Conservation (phyloP, 1,140 invertebrate genomes). For the Drosophila obscura region DNA sequence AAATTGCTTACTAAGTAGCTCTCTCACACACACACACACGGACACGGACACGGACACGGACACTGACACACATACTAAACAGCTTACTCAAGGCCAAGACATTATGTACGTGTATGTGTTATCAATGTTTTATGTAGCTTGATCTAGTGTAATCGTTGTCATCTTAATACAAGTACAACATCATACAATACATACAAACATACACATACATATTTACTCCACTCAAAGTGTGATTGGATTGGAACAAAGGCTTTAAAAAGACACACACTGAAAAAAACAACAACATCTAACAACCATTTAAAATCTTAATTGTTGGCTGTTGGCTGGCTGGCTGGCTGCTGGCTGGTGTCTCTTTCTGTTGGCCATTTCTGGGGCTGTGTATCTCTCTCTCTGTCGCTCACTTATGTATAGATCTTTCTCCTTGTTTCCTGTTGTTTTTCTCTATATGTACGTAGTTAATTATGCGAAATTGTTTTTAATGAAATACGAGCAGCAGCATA, state of each 20-base stretch:
- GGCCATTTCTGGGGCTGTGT: slow-evolving; percentile 25
- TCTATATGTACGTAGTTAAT: slow-evolving; percentile 54
- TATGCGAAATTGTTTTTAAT: slow-evolving; percentile 27
- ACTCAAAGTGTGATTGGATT: slow-evolving; percentile 48
- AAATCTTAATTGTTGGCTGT: neutral
- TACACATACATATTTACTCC: slow-evolving; percentile 26
- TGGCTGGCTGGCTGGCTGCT: slow-evolving; percentile 13
- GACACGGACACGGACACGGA: slow-evolving; percentile 1
- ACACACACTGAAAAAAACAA: neutral
- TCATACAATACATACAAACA: slow-evolving; percentile 22
- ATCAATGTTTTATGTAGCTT: slow-evolving; percentile 58
- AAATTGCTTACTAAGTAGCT: slow-evolving; percentile 58
- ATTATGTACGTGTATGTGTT: slow-evolving; percentile 40
- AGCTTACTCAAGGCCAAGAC: slow-evolving; percentile 17
- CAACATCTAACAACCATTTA: neutral
- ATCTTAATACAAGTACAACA: slow-evolving; percentile 29
- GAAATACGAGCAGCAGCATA: slow-evolving; percentile 8
- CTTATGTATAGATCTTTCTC: slow-evolving; percentile 5
- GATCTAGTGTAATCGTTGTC: slow-evolving; percentile 43
- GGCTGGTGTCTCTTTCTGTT: slow-evolving; percentile 37
- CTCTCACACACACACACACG: slow-evolving; percentile 9
- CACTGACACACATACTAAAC: slow-evolving; percentile 15
- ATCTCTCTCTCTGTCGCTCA: slow-evolving; percentile 21
- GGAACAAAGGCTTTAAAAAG: slow-evolving; percentile 34
- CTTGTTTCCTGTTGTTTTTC: slow-evolving; percentile 29